Evolutionary conservation across 1,140 invertebrate genomes (phyloP).

Genomic region (Cyclina sinensis): DNA sequence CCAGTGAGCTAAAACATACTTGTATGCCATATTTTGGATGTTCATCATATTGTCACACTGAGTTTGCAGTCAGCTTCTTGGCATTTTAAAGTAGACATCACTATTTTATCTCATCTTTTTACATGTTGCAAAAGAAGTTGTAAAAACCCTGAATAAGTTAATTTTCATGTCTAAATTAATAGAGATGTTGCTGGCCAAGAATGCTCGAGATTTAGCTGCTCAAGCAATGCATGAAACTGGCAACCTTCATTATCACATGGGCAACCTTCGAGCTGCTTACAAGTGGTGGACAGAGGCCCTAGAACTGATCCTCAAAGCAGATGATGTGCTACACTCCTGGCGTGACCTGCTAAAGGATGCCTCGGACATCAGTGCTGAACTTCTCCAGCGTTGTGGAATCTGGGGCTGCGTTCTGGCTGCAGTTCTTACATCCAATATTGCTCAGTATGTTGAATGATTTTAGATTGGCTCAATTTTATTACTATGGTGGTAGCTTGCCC

Average conservation of each 20-base stretch:
- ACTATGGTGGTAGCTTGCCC: too few species aligned
- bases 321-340: conserved; percentile 82
- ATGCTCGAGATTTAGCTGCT: conserved; percentile 82
- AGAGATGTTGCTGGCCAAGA: conserved; percentile 84
- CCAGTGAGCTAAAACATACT: too few species aligned
- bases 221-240: conserved; percentile 86
- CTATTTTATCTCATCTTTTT: too few species aligned
- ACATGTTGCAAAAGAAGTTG: too few species aligned
- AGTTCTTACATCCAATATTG: conserved; percentile 85
- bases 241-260: conserved; percentile 84
- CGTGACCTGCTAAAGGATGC: conserved; percentile 68
- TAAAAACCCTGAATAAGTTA: too few species aligned
- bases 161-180: too few species aligned
- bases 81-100: too few species aligned
- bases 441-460: conserved; percentile 83
- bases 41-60: too few species aligned
- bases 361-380: conserved; percentile 76
- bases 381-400: conserved; percentile 85
- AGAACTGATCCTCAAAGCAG: conserved; percentile 79
- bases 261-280: conserved; percentile 82
- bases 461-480: too few species aligned
- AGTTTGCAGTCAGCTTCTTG: too few species aligned
- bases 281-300: conserved; percentile 84
- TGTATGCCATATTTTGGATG: too few species aligned
- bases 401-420: conserved; percentile 86